Evolutionary conservation across 2,797 vertebrate genomes (phyloP).

Genomic region (Phoebastria nigripes): DNA sequence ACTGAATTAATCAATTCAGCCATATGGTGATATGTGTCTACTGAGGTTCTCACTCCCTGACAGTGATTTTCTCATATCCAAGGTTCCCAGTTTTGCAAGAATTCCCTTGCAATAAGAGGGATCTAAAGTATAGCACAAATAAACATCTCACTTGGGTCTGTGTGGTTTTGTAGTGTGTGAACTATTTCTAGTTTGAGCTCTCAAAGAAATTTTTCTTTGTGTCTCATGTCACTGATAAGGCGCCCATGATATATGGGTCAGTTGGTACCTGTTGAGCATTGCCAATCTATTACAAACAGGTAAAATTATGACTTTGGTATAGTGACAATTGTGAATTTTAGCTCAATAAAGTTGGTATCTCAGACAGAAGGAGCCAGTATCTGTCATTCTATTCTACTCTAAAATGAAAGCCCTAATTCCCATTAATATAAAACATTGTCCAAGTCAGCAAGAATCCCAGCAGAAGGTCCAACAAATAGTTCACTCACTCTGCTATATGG

Average conservation of each 20-base stretch:
- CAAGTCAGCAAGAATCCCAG: background rate
- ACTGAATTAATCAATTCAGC: background rate
- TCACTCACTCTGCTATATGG: background rate
- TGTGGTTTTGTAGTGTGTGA: background rate
- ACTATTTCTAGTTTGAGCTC: background rate
- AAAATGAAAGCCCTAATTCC: background rate
- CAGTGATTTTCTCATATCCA: background rate
- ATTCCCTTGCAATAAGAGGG: background rate
- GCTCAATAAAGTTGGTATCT: background rate
- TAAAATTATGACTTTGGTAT: background rate
- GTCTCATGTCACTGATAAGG: background rate
- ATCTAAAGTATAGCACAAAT: background rate
- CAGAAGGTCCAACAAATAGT: background rate
- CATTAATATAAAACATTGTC: background rate
- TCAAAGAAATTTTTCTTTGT: background rate
- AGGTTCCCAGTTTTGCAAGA: background rate
- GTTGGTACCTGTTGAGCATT: constrained; percentile 3
- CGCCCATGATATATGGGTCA: background rate
- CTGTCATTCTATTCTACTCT: background rate
- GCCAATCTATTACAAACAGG: background rate
- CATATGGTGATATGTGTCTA: background rate
- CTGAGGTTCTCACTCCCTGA: background rate
- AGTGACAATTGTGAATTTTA: background rate
- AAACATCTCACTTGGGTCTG: background rate
- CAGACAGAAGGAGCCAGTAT: background rate